These are phyloP conservation scores for Neocrepidodera transversa DNA, from an alignment of 2,888 invertebrate species.

Conservation along the genomic window DNA sequence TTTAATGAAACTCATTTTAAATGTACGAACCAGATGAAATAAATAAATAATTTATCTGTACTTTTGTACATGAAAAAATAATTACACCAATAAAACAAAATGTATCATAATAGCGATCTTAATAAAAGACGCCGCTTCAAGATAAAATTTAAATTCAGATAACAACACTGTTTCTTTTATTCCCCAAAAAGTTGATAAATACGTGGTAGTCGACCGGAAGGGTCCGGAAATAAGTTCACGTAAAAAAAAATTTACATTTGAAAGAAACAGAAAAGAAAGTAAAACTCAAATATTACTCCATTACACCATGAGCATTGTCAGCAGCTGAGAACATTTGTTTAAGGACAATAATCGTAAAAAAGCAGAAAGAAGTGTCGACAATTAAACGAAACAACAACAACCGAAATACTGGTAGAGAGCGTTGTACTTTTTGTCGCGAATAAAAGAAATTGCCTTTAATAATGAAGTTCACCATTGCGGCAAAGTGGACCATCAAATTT, in stretches of 20 bases:
- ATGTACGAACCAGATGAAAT: no score
- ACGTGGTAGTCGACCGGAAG: background rate
- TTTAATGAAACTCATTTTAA: no score
- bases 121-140: background rate
- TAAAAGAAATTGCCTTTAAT: slow-evolving; percentile 57
- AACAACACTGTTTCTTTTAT: background rate
- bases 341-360: slow-evolving; percentile 52
- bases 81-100: no score
- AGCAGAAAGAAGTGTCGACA: slow-evolving; percentile 56
- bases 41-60: no score
- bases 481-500: slow-evolving; percentile 51
- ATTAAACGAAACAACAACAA: slow-evolving; percentile 56
- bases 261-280: slow-evolving; percentile 3
- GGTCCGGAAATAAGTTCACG: no score
- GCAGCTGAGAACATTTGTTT: slow-evolving; percentile 56
- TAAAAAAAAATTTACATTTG: slow-evolving; percentile 1
- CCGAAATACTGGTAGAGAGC: slow-evolving; percentile 42
- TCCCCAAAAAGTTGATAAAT: background rate
- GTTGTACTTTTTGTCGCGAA: slow-evolving; percentile 54
- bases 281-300: slow-evolving; percentile 4
- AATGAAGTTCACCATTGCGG: slow-evolving; percentile 49
- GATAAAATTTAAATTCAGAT: slow-evolving; percentile 1
- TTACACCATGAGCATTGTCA: slow-evolving; percentile 46
- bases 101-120: no score
- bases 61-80: no score